phyloP scores from a whole-genome alignment of 2,888 invertebrate species.

The Agrenia bidenticulata region DNA sequence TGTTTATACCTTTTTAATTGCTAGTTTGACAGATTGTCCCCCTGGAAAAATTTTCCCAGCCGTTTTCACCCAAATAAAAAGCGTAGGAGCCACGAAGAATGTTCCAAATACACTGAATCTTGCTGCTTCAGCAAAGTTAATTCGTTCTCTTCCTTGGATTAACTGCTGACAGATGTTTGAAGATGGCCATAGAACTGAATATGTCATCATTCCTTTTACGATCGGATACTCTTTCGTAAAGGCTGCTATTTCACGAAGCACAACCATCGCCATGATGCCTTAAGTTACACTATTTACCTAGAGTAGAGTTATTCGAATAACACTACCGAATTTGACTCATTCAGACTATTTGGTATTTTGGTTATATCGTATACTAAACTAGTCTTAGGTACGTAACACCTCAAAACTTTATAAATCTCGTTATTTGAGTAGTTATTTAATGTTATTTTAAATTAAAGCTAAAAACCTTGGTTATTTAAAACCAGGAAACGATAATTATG shows the following conservation, averaged over 20 bases:
- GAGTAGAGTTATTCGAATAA: too few species aligned
- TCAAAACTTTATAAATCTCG: too few species aligned
- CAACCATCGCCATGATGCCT: conserved; percentile 25
- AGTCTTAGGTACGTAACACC: too few species aligned
- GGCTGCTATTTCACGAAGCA: conserved; percentile 16
- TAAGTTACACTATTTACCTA: too few species aligned
- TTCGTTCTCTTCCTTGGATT: conserved; percentile 62
- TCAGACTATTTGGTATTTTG: neutral
- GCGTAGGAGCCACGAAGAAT: conserved; percentile 75
- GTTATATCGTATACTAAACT: neutral
- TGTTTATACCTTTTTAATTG: conserved; percentile 68
- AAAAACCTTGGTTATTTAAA: too few species aligned
- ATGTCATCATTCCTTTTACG: conserved; percentile 59
- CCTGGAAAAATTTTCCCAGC: conserved; percentile 75
- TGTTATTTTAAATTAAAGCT: too few species aligned
- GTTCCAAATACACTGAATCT: conserved; percentile 79
- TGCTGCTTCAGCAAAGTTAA: conserved; percentile 61
- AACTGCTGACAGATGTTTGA: conserved; percentile 74
- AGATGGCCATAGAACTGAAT: conserved; percentile 64
- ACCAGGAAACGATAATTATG: too few species aligned
- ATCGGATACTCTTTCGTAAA: conserved; percentile 35
- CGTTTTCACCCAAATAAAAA: conserved; percentile 76
- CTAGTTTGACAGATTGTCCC: conserved; percentile 66
- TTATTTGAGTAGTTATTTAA: too few species aligned
- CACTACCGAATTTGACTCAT: too few species aligned